phyloP scores from a whole-genome alignment of 2,113 vertebrate genomes.

The Carassius carassius region DNA sequence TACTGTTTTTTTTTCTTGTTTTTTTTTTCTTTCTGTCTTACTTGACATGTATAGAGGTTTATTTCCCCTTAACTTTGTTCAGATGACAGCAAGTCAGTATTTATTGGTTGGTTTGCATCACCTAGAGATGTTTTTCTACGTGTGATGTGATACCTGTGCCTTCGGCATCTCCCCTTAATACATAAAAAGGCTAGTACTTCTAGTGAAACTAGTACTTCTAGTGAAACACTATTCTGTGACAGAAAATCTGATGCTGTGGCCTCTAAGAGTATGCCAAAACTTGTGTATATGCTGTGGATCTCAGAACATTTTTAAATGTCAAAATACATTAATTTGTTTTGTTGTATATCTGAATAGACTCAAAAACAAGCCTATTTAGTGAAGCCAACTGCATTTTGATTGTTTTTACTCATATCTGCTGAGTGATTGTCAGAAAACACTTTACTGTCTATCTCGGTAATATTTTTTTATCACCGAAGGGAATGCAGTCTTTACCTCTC shows the following conservation, averaged over 20 bases:
- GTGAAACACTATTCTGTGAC: neutral
- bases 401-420: neutral
- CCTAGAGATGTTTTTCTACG: neutral
- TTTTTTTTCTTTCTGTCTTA: neutral
- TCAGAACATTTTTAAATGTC: neutral
- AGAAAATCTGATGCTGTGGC: neutral
- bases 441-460: neutral
- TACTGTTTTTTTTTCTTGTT: neutral
- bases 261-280: neutral
- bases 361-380: neutral
- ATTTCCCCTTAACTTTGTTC: neutral
- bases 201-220: slow-evolving; percentile 10
- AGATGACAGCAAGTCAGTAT: slow-evolving; percentile 10
- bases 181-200: slow-evolving; percentile 11
- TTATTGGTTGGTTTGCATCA: slow-evolving; percentile 21
- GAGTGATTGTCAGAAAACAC: neutral
- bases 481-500: neutral
- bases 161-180: slow-evolving; percentile 24
- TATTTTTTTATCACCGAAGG: neutral
- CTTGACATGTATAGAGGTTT: neutral
- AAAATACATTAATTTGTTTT: neutral
- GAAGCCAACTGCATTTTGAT: neutral
- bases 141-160: slow-evolving; percentile 12
- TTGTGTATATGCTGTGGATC: neutral
- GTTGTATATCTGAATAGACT: neutral